phyloP scores from a whole-genome alignment of 1,140 invertebrate genomes.

The Oryzaephilus surinamensis region DNA sequence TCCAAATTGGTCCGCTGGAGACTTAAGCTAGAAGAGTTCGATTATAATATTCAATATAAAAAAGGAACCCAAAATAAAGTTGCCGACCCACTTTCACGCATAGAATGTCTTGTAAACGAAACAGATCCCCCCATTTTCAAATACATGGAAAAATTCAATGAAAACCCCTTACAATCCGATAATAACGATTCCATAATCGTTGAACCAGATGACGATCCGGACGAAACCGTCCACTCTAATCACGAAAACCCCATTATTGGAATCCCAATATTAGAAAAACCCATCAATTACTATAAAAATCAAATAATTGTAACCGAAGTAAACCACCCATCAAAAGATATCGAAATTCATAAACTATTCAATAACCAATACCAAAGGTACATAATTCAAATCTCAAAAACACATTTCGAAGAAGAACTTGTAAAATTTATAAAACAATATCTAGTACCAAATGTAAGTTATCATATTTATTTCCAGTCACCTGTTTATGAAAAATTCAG shows the following conservation, averaged over 20 bases:
- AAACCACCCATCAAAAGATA: too few relatives aligned
- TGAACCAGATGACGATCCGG: too few relatives aligned
- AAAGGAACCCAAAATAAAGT: slow-evolving; percentile 1
- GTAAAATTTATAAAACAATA: not conserved
- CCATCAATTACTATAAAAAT: slow-evolving; percentile 2
- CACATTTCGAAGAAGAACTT: too few relatives aligned
- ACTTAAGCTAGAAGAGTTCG: slow-evolving; percentile 2
- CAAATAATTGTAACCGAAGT: not conserved
- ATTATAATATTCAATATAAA: slow-evolving; percentile 3
- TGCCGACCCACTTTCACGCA: not conserved
- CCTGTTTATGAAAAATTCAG: too few relatives aligned
- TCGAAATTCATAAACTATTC: not conserved
- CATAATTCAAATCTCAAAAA: not conserved
- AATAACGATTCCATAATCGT: too few relatives aligned
- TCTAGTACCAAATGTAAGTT: too few relatives aligned
- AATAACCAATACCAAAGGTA: not conserved
- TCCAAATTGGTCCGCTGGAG: slow-evolving; percentile 1
- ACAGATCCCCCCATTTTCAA: too few relatives aligned
- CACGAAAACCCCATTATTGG: not conserved
- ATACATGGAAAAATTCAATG: too few relatives aligned
- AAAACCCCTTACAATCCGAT: too few relatives aligned
- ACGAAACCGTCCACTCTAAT: not conserved
- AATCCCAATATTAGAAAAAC: not conserved
- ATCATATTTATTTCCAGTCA: too few relatives aligned
- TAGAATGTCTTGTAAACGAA: too few relatives aligned